phyloP scores from a whole-genome alignment of 2,888 invertebrate species.

The Melanostoma scalare region DNA sequence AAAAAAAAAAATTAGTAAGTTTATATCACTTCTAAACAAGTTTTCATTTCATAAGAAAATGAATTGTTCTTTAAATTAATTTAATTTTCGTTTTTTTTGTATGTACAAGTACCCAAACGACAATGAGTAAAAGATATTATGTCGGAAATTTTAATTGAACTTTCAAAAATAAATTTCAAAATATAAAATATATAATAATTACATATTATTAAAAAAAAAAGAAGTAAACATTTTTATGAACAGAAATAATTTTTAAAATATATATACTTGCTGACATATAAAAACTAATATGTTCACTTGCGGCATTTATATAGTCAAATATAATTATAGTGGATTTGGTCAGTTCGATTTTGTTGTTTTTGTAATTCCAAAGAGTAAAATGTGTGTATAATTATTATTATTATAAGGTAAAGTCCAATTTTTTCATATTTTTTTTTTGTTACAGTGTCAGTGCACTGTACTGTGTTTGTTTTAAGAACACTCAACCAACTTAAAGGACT shows the following conservation, averaged over 20 bases:
- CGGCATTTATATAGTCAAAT: conserved; percentile 66
- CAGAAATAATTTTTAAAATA: conserved; percentile 68
- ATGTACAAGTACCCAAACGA: conserved; percentile 64
- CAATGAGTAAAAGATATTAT: conserved; percentile 53
- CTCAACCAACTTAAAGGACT: conserved; percentile 76
- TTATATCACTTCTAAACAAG: conserved; percentile 72
- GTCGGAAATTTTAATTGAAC: conserved; percentile 65
- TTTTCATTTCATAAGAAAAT: conserved; percentile 56
- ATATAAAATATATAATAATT: conserved; percentile 45
- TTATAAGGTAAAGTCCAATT: conserved; percentile 60
- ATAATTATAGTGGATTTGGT: conserved; percentile 64
- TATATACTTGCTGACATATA: conserved; percentile 69
- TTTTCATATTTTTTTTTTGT: too few relatives aligned
- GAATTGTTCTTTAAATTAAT: conserved; percentile 49
- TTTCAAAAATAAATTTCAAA: conserved; percentile 68
- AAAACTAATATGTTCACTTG: conserved; percentile 69
- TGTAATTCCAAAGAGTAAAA: conserved; percentile 56
- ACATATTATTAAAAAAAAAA: conserved; percentile 41
- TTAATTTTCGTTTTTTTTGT: conserved; percentile 39
- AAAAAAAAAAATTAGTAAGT: conserved; percentile 50
- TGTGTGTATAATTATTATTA: conserved; percentile 45
- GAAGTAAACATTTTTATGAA: conserved; percentile 57
- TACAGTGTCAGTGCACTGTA: conserved; percentile 1
- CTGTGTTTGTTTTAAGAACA: conserved; percentile 10
- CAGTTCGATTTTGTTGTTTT: conserved; percentile 57